Conservation (phyloP, 2,888 invertebrate species). For the Melolontha melolontha region DNA sequence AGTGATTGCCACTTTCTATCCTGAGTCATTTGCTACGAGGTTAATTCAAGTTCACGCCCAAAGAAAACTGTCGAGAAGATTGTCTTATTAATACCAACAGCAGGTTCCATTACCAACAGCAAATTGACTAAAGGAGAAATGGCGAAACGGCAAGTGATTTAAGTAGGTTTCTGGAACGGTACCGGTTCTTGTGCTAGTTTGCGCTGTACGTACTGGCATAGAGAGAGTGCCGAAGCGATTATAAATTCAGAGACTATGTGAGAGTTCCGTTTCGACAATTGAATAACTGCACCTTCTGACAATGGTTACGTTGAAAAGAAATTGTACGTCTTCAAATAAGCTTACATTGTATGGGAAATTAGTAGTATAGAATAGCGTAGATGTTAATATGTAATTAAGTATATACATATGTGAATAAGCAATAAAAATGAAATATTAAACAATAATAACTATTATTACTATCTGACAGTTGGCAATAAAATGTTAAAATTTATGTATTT, state of each 20-base stretch:
- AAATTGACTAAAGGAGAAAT: neutral
- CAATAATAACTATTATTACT: too few species aligned
- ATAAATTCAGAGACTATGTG: neutral
- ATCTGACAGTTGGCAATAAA: too few species aligned
- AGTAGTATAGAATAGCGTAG: too few species aligned
- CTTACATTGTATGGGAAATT: too few species aligned
- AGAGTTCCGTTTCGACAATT: neutral
- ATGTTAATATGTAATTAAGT: too few species aligned
- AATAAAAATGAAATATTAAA: too few species aligned
- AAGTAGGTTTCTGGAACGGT: slow-evolving; percentile 12
- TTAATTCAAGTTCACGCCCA: slow-evolving; percentile 2
- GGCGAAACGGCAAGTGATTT: slow-evolving; percentile 15
- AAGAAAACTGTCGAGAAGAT: neutral
- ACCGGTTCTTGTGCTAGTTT: neutral
- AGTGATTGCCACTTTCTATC: too few species aligned
- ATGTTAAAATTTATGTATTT: too few species aligned
- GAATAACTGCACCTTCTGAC: neutral
- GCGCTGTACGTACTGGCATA: neutral
- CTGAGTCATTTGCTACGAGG: neutral
- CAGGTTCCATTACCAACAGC: neutral
- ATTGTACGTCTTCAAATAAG: too few species aligned
- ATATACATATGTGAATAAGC: too few species aligned
- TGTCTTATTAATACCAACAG: neutral
- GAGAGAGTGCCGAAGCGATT: neutral
- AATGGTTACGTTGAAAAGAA: too few species aligned